Evolutionary conservation across 2,113 vertebrate species (phyloP).

Genomic region (Neotoma lepida): DNA sequence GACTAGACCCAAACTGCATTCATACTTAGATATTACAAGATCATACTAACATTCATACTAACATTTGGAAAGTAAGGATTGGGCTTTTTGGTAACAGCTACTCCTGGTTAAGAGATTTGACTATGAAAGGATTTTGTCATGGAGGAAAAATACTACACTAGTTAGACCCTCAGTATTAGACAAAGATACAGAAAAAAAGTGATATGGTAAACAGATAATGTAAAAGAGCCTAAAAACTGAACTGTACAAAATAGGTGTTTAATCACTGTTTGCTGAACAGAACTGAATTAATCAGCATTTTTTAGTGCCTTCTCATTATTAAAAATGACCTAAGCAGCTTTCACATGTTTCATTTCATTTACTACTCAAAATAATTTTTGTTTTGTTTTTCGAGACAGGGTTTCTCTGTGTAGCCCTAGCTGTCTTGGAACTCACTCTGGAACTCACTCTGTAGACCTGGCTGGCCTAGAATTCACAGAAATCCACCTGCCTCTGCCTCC

Average conservation of each 20-base stretch:
- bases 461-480: neutral
- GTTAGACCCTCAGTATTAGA: constrained; percentile 17
- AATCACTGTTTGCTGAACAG: neutral
- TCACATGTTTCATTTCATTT: constrained; percentile 39
- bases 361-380: constrained; percentile 39
- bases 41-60: constrained; percentile 44
- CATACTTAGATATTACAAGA: neutral
- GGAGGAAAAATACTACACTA: constrained; percentile 13
- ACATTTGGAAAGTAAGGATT: constrained; percentile 20
- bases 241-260: neutral
- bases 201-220: constrained; percentile 48
- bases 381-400: neutral
- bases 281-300: constrained; percentile 36
- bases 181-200: constrained; percentile 27
- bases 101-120: constrained; percentile 16
- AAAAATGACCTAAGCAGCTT: constrained; percentile 54
- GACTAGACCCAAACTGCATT: neutral
- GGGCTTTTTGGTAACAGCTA: constrained; percentile 19
- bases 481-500: neutral
- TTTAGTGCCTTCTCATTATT: constrained; percentile 36
- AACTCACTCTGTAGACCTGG: neutral
- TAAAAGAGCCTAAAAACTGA: constrained; percentile 44
- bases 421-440: neutral
- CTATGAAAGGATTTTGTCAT: constrained; percentile 43
- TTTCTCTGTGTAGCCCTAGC: neutral